Percentiles rank a stretch among this genome's conserved stretches.
phyloP scores from a whole-genome alignment of 2,113 vertebrate genomes.

The Onychorhynchus coronatus region DNA sequence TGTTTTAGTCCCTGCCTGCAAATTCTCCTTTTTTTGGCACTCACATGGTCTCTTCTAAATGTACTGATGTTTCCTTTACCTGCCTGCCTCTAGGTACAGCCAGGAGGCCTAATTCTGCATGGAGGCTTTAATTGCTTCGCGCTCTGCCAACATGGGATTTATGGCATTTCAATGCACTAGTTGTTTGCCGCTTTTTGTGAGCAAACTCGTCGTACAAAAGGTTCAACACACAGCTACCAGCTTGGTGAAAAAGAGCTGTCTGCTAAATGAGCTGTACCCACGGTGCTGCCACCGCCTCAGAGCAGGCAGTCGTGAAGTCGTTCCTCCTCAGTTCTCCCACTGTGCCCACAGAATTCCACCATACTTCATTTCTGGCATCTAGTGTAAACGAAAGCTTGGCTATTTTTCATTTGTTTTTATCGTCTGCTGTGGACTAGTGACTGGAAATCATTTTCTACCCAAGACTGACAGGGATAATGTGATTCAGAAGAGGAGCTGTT shows the following conservation, averaged over 20 bases:
- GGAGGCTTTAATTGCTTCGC: background rate
- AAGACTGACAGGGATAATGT: background rate
- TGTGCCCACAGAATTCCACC: background rate
- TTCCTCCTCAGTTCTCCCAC: background rate
- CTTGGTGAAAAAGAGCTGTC: background rate
- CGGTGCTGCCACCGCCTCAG: rapidly evolving
- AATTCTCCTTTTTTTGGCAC: background rate
- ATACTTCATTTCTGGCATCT: background rate
- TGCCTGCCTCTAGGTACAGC: background rate
- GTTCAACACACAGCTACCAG: background rate
- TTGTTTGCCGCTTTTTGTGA: background rate
- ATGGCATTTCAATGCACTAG: background rate
- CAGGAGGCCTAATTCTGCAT: background rate
- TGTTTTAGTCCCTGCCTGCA: background rate
- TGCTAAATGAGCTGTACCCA: background rate
- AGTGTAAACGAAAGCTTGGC: background rate
- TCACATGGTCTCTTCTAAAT: background rate
- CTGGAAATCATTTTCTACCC: background rate
- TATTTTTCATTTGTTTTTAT: background rate
- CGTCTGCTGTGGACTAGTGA: background rate
- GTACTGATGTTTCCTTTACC: background rate
- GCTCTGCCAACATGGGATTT: background rate
- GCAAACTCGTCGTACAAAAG: background rate
- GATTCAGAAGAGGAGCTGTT: background rate
- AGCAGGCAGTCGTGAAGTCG: background rate